These are phyloP conservation scores for Ardeotis arabs DNA, from an alignment of 2,113 vertebrate genomes.

Conservation along the genomic window DNA sequence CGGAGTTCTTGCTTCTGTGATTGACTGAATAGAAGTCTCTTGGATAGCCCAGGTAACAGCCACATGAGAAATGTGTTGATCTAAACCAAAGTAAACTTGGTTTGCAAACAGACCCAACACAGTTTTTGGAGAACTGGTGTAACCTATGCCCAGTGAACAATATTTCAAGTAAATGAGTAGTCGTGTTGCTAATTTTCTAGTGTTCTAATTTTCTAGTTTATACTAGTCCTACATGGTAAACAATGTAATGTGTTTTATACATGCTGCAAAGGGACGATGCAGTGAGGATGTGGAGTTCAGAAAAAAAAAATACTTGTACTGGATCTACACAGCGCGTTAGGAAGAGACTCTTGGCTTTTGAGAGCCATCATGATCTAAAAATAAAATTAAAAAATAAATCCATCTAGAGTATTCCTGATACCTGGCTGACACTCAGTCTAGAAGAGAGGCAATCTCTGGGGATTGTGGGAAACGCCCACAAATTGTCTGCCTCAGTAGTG, in stretches of 20 bases:
- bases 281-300: background rate
- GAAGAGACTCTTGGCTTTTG: background rate
- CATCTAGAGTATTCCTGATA: background rate
- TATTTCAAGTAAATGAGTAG: background rate
- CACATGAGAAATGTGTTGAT: background rate
- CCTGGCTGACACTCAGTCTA: background rate
- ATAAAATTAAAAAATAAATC: too few relatives aligned
- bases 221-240: background rate
- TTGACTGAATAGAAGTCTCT: background rate
- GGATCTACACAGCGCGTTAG: background rate
- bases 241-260: background rate
- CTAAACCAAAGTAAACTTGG: background rate
- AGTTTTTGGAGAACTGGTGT: background rate
- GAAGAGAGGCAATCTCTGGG: background rate
- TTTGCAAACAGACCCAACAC: background rate
- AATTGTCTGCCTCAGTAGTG: background rate
- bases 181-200: too few relatives aligned
- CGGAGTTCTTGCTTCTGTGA: background rate
- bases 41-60: background rate
- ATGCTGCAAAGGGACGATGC: background rate
- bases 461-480: background rate
- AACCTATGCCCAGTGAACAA: fast-evolving
- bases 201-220: background rate
- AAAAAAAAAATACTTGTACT: background rate
- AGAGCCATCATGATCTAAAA: background rate